Percentiles rank a stretch among this genome's conserved stretches.
These are phyloP conservation scores for Druon quercuslanigerum DNA, from an alignment of 1,140 invertebrate species.

Conservation along the genomic window DNA sequence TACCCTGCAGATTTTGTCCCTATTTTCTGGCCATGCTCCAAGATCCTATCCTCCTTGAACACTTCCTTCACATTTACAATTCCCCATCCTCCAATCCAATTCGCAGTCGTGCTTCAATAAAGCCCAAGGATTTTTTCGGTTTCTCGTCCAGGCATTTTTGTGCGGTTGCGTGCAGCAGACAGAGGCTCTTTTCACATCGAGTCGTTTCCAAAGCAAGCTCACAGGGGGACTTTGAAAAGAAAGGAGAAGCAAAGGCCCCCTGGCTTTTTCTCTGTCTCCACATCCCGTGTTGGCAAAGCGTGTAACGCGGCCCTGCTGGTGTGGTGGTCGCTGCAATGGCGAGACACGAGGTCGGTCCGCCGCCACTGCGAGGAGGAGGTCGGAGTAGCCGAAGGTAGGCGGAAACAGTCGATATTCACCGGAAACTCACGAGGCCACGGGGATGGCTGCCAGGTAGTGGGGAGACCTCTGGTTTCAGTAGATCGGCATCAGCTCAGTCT, in stretches of 20 bases:
- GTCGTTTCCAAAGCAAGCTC: slow-evolving; percentile 14
- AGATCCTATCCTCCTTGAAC: neutral
- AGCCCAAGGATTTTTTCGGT: slow-evolving; percentile 29
- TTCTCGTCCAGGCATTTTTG: slow-evolving; percentile 22
- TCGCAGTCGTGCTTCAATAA: slow-evolving; percentile 14
- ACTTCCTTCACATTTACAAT: slow-evolving; percentile 22
- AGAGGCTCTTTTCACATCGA: neutral
- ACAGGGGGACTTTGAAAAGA: slow-evolving; percentile 26
- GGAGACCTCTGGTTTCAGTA: slow-evolving; percentile 55
- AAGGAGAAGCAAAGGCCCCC: slow-evolving; percentile 27
- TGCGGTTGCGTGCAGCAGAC: slow-evolving; percentile 26
- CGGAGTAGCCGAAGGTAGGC: slow-evolving; percentile 32
- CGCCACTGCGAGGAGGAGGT: slow-evolving; percentile 38
- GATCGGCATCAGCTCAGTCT: slow-evolving; percentile 59
- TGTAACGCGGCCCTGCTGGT: slow-evolving; percentile 19
- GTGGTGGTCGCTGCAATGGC: neutral
- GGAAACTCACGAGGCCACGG: slow-evolving; percentile 47
- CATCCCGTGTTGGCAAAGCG: slow-evolving; percentile 3
- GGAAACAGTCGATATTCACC: slow-evolving; percentile 44
- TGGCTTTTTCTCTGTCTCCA: slow-evolving; percentile 23
- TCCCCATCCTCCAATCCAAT: neutral
- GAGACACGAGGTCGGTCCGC: slow-evolving; percentile 40
- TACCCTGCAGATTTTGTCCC: neutral
- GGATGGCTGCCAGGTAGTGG: slow-evolving; percentile 43
- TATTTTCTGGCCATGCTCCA: slow-evolving; percentile 19